A percentile compares a stretch with the other conserved stretches of the same genome.
phyloP scores from a whole-genome alignment of 2,113 vertebrate species.

The Dendropsophus ebraccatus region DNA sequence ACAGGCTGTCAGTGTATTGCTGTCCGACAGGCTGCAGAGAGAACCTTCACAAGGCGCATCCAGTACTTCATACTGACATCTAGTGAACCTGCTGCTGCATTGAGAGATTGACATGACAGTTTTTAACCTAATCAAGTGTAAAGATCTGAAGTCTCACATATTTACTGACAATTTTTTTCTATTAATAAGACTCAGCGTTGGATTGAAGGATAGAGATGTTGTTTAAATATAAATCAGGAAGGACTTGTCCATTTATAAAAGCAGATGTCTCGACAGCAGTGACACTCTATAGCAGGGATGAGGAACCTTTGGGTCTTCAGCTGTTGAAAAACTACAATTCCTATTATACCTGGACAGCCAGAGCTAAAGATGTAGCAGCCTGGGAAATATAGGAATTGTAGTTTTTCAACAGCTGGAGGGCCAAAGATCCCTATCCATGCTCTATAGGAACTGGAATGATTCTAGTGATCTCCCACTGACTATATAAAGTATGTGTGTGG shows the following conservation, averaged over 20 bases:
- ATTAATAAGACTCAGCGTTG: neutral
- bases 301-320: too few species aligned
- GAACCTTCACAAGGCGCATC: neutral
- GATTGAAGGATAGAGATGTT: neutral
- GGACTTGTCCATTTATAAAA: neutral
- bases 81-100: neutral
- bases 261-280: neutral
- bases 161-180: constrained; percentile 1
- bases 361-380: too few species aligned
- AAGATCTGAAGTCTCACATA: neutral
- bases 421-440: too few species aligned
- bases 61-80: neutral
- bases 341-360: too few species aligned
- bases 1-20: neutral
- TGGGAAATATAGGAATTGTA: too few species aligned
- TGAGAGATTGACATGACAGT: neutral
- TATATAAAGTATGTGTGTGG: too few species aligned
- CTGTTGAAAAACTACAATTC: too few species aligned
- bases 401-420: too few species aligned
- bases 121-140: neutral
- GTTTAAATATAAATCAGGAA: neutral
- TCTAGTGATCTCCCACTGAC: too few species aligned
- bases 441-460: too few species aligned
- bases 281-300: too few species aligned
- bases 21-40: neutral